phyloP scores from a whole-genome alignment of 2,113 vertebrate species.

The Heterotis niloticus region DNA sequence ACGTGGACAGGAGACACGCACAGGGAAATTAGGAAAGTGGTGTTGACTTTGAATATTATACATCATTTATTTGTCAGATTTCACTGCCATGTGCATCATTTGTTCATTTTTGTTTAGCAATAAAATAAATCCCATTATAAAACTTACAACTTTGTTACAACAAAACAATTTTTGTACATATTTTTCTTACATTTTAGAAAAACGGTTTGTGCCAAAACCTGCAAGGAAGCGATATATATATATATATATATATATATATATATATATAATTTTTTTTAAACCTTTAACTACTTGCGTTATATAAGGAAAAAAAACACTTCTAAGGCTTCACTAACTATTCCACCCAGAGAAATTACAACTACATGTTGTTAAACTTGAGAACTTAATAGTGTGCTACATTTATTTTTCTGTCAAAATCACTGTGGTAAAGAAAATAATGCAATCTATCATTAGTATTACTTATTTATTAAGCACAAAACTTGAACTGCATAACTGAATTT shows the following conservation, averaged over 20 bases:
- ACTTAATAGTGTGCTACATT: not conserved
- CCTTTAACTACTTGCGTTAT: not conserved
- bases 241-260: not conserved
- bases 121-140: not conserved
- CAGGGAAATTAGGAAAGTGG: conserved; percentile 16
- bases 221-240: not conserved
- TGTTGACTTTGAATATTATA: not conserved
- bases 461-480: conserved; percentile 6
- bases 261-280: not conserved
- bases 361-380: conserved; percentile 1
- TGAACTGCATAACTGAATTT: conserved; percentile 24
- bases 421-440: not conserved
- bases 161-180: not conserved
- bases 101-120: not conserved
- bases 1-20: conserved; percentile 25
- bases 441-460: conserved; percentile 6
- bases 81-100: not conserved
- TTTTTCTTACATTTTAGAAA: too few species aligned
- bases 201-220: too few species aligned
- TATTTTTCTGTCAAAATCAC: not conserved
- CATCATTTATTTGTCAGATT: not conserved
- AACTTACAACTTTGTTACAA: not conserved
- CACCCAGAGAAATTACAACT: not conserved
- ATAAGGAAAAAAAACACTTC: not conserved
- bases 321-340: not conserved